Evolutionary conservation across 2,797 vertebrate species (phyloP).

Genomic region (Tinamus major): DNA sequence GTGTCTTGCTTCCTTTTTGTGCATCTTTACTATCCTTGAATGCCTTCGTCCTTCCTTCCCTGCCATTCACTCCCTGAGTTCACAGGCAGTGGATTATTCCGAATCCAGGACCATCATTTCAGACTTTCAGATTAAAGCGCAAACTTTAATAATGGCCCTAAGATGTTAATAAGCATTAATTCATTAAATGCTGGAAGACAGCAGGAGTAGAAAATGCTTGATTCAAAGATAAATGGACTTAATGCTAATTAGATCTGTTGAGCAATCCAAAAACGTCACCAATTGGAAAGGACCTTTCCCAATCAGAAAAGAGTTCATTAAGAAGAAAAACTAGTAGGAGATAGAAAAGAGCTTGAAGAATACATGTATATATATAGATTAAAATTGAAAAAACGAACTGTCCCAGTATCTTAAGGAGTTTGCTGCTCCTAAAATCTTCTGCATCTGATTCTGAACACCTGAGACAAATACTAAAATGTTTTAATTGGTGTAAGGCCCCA

Average conservation of each 20-base stretch:
- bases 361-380: neutral
- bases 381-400: neutral
- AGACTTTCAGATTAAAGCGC: conserved; percentile 19
- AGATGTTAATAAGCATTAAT: conserved; percentile 44
- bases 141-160: conserved; percentile 35
- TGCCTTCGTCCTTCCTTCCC: neutral
- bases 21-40: neutral
- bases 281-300: conserved; percentile 39
- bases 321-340: conserved; percentile 33
- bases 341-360: neutral
- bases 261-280: conserved; percentile 47
- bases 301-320: conserved; percentile 45
- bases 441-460: neutral
- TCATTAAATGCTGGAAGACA: conserved; percentile 46
- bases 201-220: conserved; percentile 27
- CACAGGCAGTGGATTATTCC: neutral
- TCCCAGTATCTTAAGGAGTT: neutral
- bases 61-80: neutral
- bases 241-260: conserved; percentile 65
- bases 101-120: conserved; percentile 2
- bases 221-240: conserved; percentile 61
- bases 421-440: neutral
- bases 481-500: neutral
- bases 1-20: neutral
- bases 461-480: neutral